Conservation (phyloP, 2,888 invertebrate genomes). For the Drosophila koepferae region DNA sequence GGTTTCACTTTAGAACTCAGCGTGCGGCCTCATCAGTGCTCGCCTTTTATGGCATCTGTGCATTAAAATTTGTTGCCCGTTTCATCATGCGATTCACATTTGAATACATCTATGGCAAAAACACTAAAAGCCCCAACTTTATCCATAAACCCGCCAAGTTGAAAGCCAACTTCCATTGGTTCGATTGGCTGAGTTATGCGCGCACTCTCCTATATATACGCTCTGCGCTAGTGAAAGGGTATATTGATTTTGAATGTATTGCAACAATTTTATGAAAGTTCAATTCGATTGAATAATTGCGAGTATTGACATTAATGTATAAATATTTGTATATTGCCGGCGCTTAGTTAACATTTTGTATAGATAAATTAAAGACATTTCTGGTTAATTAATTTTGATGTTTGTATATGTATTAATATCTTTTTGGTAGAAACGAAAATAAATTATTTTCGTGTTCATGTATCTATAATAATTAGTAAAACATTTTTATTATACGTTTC, state of each 20-base stretch:
- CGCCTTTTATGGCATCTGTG: conserved; percentile 46
- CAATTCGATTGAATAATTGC: not conserved
- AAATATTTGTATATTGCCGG: not conserved
- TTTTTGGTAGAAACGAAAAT: too few species aligned
- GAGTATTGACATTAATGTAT: not conserved
- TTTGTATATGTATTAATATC: too few species aligned
- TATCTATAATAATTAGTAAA: too few species aligned
- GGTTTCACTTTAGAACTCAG: conserved; percentile 38
- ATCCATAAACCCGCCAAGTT: conserved; percentile 54
- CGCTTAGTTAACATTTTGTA: not conserved
- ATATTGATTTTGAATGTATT: not conserved
- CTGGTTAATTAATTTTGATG: too few species aligned
- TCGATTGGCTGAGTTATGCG: conserved; percentile 39
- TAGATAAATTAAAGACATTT: not conserved
- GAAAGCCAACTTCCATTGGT: conserved; percentile 49
- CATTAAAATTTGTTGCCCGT: conserved; percentile 45
- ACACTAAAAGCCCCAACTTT: conserved; percentile 53
- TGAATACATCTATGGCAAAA: conserved; percentile 52
- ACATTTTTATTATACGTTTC: too few species aligned
- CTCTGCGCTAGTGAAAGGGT: not conserved
- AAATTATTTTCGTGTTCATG: too few species aligned
- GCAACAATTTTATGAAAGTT: not conserved
- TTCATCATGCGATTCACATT: conserved; percentile 40
- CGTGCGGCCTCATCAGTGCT: conserved; percentile 45
- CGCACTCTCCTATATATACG: conserved; percentile 18